Evolutionary conservation across 2,113 vertebrate species (phyloP).

Genomic region (Notothenia rossii): DNA sequence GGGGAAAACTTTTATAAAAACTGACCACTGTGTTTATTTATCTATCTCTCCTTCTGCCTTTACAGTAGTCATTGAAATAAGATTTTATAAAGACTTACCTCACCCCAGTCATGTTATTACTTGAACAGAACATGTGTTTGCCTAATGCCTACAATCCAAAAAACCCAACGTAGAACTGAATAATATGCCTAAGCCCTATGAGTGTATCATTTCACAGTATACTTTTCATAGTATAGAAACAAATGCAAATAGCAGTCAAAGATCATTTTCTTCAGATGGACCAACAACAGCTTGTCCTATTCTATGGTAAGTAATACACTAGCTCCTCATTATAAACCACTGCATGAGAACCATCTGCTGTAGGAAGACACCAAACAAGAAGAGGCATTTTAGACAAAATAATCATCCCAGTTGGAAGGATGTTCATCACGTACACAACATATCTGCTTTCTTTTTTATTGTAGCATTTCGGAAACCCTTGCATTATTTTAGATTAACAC

Average conservation of each 20-base stretch:
- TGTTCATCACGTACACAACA: constrained; percentile 14
- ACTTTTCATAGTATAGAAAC: not conserved
- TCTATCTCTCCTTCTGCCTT: not conserved
- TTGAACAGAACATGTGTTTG: not conserved
- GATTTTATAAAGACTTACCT: not conserved
- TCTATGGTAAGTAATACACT: constrained; percentile 4
- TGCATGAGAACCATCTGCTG: constrained; percentile 38
- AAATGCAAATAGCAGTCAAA: not conserved
- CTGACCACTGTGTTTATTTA: constrained; percentile 3
- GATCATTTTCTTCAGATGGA: constrained; percentile 1
- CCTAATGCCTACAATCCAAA: not conserved
- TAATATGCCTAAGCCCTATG: not conserved
- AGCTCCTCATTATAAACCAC: constrained; percentile 9
- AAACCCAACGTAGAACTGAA: not conserved
- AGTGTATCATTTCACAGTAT: not conserved
- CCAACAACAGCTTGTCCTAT: constrained; percentile 15
- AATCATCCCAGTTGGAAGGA: constrained; percentile 17
- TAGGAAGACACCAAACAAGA: constrained; percentile 15
- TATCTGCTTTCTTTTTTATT: constrained; percentile 44
- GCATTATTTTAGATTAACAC: constrained; percentile 55
- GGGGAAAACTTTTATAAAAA: constrained; percentile 17
- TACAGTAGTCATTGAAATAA: not conserved
- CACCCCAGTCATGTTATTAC: not conserved
- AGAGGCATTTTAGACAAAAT: constrained; percentile 10
- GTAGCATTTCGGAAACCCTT: constrained; percentile 42